These are phyloP conservation scores for Augochlora pura DNA, from an alignment of 1,140 invertebrate species.

Conservation along the genomic window DNA sequence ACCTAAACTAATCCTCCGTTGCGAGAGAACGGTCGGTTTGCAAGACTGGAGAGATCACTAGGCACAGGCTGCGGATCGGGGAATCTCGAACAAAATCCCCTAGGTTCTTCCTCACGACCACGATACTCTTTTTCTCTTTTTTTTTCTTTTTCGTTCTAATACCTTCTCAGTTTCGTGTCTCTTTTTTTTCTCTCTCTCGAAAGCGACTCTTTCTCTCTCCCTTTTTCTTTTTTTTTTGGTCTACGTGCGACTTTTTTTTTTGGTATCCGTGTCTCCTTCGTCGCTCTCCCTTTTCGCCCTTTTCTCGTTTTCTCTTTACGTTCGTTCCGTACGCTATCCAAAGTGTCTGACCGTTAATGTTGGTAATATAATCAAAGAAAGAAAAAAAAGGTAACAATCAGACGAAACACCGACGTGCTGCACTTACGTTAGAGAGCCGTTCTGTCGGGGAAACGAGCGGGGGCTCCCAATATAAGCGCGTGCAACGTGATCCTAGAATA, in stretches of 20 bases:
- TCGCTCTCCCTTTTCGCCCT: not conserved
- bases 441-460: conserved; percentile 88
- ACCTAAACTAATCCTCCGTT: conserved; percentile 29
- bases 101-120: conserved; percentile 25
- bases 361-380: conserved; percentile 24
- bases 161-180: not conserved
- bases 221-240: too few species aligned
- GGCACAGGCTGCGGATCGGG: conserved; percentile 13
- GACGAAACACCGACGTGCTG: conserved; percentile 75
- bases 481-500: conserved; percentile 89
- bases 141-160: not conserved
- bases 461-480: conserved; percentile 90
- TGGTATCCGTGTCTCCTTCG: not conserved
- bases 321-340: conserved; percentile 21
- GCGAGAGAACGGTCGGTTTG: not conserved
- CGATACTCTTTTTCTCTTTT: not conserved
- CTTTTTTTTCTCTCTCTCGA: not conserved
- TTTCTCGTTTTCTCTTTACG: not conserved
- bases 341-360: not conserved
- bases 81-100: conserved; percentile 16
- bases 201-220: too few species aligned
- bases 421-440: conserved; percentile 95
- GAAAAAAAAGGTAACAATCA: conserved; percentile 55
- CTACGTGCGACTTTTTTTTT: too few species aligned
- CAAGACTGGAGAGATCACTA: conserved; percentile 45